phyloP scores from a whole-genome alignment of 2,888 invertebrate genomes.

The Eledona agricola region DNA sequence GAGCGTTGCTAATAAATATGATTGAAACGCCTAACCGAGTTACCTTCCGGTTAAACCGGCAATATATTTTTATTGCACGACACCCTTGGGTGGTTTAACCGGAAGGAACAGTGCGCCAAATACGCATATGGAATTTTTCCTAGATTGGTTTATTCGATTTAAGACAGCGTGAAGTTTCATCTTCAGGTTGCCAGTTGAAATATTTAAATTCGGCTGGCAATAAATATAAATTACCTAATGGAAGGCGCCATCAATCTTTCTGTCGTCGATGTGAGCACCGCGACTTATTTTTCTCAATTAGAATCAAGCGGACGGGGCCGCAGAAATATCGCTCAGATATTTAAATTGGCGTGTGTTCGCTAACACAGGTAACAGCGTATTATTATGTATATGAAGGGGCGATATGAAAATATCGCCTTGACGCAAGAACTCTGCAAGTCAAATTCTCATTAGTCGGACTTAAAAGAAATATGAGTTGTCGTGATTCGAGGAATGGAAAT shows the following conservation, averaged over 20 bases:
- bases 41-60: constrained; percentile 39
- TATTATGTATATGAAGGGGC: constrained; percentile 54
- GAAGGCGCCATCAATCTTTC: constrained; percentile 37
- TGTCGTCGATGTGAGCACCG: constrained; percentile 24
- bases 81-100: constrained; percentile 39
- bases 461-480: constrained; percentile 51
- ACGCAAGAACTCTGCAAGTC: constrained; percentile 43
- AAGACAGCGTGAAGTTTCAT: constrained; percentile 37
- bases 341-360: constrained; percentile 57
- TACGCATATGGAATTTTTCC: constrained; percentile 38
- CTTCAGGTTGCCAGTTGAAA: constrained; percentile 30
- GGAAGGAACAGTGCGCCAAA: constrained; percentile 37
- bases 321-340: constrained; percentile 49
- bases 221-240: constrained; percentile 37
- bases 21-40: constrained; percentile 38
- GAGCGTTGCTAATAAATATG: constrained; percentile 40
- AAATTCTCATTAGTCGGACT: constrained; percentile 56
- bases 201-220: constrained; percentile 21
- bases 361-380: constrained; percentile 56
- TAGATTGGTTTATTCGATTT: constrained; percentile 40
- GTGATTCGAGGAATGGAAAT: constrained; percentile 55
- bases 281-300: constrained; percentile 37
- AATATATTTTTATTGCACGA: constrained; percentile 42
- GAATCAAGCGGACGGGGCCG: constrained; percentile 18
- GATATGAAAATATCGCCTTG: constrained; percentile 10